A percentile compares a stretch with the other conserved stretches of the same genome.
These are phyloP conservation scores for Bufotes viridis DNA, from an alignment of 2,797 vertebrate genomes.

Conservation along the genomic window DNA sequence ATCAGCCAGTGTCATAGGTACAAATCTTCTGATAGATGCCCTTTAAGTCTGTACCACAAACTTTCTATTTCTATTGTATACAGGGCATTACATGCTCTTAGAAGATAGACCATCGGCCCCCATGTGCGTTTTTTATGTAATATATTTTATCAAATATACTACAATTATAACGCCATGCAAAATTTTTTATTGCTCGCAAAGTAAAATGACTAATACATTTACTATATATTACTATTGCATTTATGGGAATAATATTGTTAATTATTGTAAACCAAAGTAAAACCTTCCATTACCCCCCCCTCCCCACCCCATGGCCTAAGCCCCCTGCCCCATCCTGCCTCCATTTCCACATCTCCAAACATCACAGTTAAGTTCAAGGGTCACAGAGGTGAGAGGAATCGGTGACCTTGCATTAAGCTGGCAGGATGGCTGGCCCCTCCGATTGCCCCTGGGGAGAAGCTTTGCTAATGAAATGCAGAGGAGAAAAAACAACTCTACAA, in stretches of 20 bases:
- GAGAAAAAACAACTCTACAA: constrained; percentile 40
- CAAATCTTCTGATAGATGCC: too few species aligned
- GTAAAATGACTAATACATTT: neutral
- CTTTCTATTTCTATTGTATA: neutral
- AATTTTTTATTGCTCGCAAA: neutral
- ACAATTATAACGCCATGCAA: neutral
- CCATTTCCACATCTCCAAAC: constrained; percentile 39
- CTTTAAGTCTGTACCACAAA: neutral
- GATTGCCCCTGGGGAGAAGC: constrained; percentile 51
- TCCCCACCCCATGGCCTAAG: neutral
- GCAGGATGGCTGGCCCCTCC: constrained; percentile 50
- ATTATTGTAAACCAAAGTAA: constrained; percentile 18
- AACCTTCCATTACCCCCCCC: neutral
- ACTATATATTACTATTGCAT: neutral
- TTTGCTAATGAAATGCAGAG: constrained; percentile 61
- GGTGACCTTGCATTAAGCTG: constrained; percentile 60
- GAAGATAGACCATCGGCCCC: neutral
- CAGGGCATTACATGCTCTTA: neutral
- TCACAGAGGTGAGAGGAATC: constrained; percentile 58
- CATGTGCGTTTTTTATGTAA: neutral
- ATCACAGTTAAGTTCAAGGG: constrained; percentile 60
- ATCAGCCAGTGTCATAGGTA: too few species aligned
- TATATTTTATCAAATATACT: neutral
- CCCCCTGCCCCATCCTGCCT: constrained; percentile 1
- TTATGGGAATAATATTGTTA: neutral